Conservation (phyloP, 2,888 invertebrate genomes). For the Esperia sulphurella region DNA sequence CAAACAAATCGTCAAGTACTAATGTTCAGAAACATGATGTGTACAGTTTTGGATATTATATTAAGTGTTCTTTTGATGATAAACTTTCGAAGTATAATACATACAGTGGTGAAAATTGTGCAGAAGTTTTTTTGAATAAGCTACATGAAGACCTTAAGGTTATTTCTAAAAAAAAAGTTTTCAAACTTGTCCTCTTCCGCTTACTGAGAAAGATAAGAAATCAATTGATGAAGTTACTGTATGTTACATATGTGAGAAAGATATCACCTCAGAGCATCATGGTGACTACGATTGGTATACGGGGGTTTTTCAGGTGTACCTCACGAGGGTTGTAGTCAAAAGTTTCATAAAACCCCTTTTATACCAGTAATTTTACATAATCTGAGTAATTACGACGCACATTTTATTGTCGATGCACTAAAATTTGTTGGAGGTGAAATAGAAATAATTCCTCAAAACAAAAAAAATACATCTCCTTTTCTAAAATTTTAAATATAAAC, state of each 20-base stretch:
- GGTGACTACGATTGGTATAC: conserved; percentile 23
- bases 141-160: conserved; percentile 15
- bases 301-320: conserved; percentile 26
- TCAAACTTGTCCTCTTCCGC: conserved; percentile 9
- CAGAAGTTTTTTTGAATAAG: conserved; percentile 22
- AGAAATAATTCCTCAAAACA: conserved; percentile 2
- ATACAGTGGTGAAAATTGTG: conserved; percentile 23
- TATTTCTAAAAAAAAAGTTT: conserved; percentile 12
- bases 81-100: conserved; percentile 21
- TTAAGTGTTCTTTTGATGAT: conserved; percentile 28
- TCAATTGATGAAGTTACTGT: conserved; percentile 5
- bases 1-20: conserved; percentile 18
- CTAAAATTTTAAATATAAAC: no score
- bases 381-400: conserved; percentile 27
- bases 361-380: conserved; percentile 24
- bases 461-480: conserved; percentile 32
- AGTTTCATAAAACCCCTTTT: conserved; percentile 15
- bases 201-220: conserved; percentile 1
- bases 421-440: conserved; percentile 20
- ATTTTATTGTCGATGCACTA: conserved; percentile 29
- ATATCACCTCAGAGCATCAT: conserved; percentile 17
- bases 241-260: conserved; percentile 18
- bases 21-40: conserved; percentile 23
- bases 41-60: conserved; percentile 30
- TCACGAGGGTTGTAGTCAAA: conserved; percentile 22